Evolutionary conservation across 37 sponge, comb jelly and placozoan genomes (phyloP).

Genomic region (Cladorhizidae sp.): DNA sequence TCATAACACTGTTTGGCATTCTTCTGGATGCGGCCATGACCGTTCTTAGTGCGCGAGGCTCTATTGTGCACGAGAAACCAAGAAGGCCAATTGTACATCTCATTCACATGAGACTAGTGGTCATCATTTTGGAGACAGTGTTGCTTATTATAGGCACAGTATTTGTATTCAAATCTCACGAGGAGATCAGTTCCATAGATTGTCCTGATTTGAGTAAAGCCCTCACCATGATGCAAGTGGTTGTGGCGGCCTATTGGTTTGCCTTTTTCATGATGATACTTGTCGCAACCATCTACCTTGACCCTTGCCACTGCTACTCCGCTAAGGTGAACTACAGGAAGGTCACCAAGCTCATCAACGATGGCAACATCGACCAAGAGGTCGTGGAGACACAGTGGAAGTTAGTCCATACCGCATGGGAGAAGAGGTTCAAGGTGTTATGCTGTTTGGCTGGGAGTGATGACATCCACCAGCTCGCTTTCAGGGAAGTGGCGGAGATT

Average conservation of each 20-base stretch:
- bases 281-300: conserved; percentile 60
- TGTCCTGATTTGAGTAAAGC: conserved; percentile 43
- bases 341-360: background rate
- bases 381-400: conserved; percentile 30
- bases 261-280: conserved; percentile 35
- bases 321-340: conserved; percentile 31
- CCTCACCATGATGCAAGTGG: conserved; percentile 11
- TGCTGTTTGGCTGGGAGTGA: conserved; percentile 56
- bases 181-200: background rate
- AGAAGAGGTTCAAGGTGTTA: conserved; percentile 48
- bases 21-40: conserved; percentile 42
- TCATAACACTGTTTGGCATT: conserved; percentile 16
- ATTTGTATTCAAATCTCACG: conserved; percentile 39
- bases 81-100: conserved; percentile 50
- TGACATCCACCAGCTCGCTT: conserved; percentile 67
- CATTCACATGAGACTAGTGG: conserved; percentile 49
- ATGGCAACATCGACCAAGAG: conserved; percentile 1
- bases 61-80: conserved; percentile 52
- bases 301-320: conserved; percentile 77
- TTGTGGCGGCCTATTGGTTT: conserved; percentile 57
- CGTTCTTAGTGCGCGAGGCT: conserved; percentile 62
- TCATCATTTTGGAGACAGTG: conserved; percentile 48
- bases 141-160: conserved; percentile 53
- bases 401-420: conserved; percentile 51
- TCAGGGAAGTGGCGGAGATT: conserved; percentile 70